Base-by-base conservation (phyloP, 1,140 invertebrate genomes). In the Propsilocerus akamusi region DNA sequence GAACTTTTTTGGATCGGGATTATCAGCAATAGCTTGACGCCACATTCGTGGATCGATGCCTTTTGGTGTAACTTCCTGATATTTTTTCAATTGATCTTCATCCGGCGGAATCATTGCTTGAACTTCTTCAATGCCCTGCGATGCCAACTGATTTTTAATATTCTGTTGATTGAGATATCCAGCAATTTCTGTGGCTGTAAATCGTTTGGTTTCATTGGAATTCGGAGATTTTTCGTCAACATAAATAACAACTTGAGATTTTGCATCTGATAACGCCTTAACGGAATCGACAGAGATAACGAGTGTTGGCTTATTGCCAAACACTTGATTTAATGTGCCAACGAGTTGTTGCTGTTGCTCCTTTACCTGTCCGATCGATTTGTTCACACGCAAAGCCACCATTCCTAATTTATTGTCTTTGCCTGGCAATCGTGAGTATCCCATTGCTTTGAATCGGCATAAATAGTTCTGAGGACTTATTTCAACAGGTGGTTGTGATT, bases 401-500 rank as follows among this genome's bases (percentile, higher is more conserved):
- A 91, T 69, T 3, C 90, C 91, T 57, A 93, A 81, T 60, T 89
- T 87, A 61, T 90, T 85, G 50, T 86, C 83, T 28, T 79, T 75
- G 2, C 76, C 77, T 0, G 87, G 86, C 56, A 94, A 76, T 14
- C 78, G 76, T 59, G 81, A 88, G 59, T 95, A 95, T 0, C 86
- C 86, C 24, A 96, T 83, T 3, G 90, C 85, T 73, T 94, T 96
- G 59, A 96, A 94, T 41, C 85, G 72, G 63, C 89, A 96, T 24
- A 93, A 76, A 3, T 87, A 85, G 68, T 95, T 96, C 54, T 92
- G 82, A 49, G 84, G 80, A 49, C 80, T 87, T 41, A 95, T 81
- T 50, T 88, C 82, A 12, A 95, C 75, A 1, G 83, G 77, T 2
- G 79, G 79, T 0, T 69, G 68, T 14, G 72, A 70, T 28, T 76